phyloP scores from a whole-genome alignment of 2,888 invertebrate species.

The Luperina testacea region DNA sequence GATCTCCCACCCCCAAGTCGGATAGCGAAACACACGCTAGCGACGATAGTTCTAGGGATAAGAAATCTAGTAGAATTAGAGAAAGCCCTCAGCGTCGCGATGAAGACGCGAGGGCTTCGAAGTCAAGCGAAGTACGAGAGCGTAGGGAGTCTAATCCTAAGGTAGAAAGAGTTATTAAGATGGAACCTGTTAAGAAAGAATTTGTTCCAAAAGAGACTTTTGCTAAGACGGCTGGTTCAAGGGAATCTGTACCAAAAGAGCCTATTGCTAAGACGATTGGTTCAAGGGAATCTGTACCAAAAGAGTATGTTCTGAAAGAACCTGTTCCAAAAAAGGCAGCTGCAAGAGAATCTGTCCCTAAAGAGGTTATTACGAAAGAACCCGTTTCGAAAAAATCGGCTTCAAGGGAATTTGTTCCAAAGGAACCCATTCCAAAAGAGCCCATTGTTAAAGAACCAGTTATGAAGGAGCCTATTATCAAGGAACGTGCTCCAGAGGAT shows the following conservation, averaged over 20 bases:
- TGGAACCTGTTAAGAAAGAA: constrained; percentile 45
- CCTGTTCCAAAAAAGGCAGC: constrained; percentile 10
- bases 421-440: constrained; percentile 20
- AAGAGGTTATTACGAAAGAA: constrained; percentile 27
- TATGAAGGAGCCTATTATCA: constrained; percentile 23
- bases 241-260: constrained; percentile 16
- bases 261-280: constrained; percentile 14
- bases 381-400: constrained; percentile 25
- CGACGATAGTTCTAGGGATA: constrained; percentile 78
- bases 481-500: constrained; percentile 33
- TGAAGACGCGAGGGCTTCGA: constrained; percentile 45
- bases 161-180: constrained; percentile 46
- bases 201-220: constrained; percentile 30
- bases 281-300: constrained; percentile 23
- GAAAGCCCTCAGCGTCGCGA: constrained; percentile 52
- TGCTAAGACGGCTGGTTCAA: not conserved
- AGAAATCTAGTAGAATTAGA: constrained; percentile 62
- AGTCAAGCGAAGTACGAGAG: constrained; percentile 39
- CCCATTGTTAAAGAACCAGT: constrained; percentile 10
- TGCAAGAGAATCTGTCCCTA: constrained; percentile 17
- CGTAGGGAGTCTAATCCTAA: constrained; percentile 49
- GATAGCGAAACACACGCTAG: constrained; percentile 73
- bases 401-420: constrained; percentile 14
- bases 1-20: constrained; percentile 82
- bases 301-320: constrained; percentile 35